Conservation (phyloP, 2,797 vertebrate species). For the Garrulus glandarius region DNA sequence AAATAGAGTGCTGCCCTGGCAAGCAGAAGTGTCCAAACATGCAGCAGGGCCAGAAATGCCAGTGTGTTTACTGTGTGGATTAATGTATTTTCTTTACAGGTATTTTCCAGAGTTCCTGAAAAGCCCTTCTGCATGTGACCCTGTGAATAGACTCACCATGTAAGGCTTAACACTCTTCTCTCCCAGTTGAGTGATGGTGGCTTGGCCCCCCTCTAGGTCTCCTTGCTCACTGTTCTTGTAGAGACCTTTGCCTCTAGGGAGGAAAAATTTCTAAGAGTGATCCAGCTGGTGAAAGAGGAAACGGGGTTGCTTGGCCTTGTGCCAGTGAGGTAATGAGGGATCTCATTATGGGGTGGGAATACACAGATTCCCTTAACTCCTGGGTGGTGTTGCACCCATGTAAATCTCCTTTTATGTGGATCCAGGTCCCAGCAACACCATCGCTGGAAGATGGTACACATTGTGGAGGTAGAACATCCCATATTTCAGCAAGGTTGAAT, state of each 20-base stretch:
- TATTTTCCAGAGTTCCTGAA: background rate
- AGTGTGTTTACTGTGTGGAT: background rate
- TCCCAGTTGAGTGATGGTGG: background rate
- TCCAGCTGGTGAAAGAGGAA: background rate
- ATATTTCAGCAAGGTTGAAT: rapidly evolving
- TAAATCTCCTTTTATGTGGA: background rate
- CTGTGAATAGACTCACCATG: background rate
- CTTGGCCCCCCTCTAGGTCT: background rate
- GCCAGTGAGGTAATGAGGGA: background rate
- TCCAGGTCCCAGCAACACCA: background rate
- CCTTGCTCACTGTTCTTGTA: background rate
- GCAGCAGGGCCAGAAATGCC: conserved; percentile 17
- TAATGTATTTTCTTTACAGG: conserved; percentile 29
- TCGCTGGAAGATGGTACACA: rapidly evolving
- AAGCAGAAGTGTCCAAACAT: conserved; percentile 29
- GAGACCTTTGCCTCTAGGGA: background rate
- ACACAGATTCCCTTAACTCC: background rate
- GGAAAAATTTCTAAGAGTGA: background rate
- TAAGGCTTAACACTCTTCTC: background rate
- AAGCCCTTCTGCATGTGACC: background rate
- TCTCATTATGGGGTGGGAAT: background rate
- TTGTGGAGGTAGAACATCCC: rapidly evolving
- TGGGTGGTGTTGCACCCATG: background rate
- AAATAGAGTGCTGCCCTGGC: conserved; percentile 49
- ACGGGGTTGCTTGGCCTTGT: rapidly evolving